These are phyloP conservation scores for Xiphophorus maculatus DNA, from an alignment of 2,113 vertebrate species.

Conservation along the genomic window DNA sequence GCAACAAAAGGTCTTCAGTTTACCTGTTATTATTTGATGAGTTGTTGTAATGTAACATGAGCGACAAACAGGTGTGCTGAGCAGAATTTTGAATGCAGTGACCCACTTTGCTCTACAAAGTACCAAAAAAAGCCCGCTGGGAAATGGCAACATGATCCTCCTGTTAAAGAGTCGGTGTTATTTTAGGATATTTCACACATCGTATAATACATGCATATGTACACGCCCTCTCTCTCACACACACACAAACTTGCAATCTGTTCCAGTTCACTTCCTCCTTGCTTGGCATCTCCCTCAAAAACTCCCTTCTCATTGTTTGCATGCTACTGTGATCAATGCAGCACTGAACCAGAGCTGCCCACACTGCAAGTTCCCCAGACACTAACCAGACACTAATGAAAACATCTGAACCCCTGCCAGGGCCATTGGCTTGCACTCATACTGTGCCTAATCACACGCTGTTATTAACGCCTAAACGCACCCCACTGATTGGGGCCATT, in stretches of 20 bases:
- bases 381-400: conserved; percentile 71
- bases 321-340: conserved; percentile 66
- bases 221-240: not conserved
- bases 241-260: conserved; percentile 28
- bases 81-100: conserved; percentile 46
- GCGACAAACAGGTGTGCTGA: conserved; percentile 29
- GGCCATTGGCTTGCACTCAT: conserved; percentile 55
- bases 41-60: conserved; percentile 39
- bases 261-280: conserved; percentile 53
- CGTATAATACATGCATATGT: not conserved
- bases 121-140: conserved; percentile 37
- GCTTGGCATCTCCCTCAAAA: conserved; percentile 61
- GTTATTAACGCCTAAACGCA: conserved; percentile 65
- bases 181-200: conserved; percentile 57
- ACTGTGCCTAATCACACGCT: conserved; percentile 62
- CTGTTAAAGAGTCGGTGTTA: conserved; percentile 60
- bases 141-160: conserved; percentile 66
- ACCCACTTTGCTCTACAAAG: conserved; percentile 57
- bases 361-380: conserved; percentile 60
- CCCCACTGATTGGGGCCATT: conserved; percentile 43
- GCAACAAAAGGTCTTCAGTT: conserved; percentile 30
- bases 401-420: conserved; percentile 70
- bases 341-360: conserved; percentile 59
- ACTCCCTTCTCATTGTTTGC: conserved; percentile 69
- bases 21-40: conserved; percentile 20